Conservation (phyloP, 2,113 vertebrate genomes). For the Chamaea fasciata region DNA sequence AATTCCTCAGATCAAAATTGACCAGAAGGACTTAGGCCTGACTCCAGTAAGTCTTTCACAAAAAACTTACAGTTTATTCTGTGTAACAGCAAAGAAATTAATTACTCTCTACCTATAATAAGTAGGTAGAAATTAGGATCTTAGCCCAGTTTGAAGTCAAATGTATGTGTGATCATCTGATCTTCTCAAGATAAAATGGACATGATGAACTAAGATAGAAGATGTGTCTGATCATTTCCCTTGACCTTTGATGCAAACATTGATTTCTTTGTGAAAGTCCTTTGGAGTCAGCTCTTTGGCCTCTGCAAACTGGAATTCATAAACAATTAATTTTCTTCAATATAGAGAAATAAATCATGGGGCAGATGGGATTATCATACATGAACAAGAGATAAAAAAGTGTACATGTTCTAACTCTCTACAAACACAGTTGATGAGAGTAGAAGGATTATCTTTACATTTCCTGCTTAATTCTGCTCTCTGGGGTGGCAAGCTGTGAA, state of each 20-base stretch:
- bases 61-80: neutral
- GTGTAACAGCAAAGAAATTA: neutral
- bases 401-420: neutral
- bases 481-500: neutral
- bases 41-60: neutral
- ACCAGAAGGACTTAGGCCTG: neutral
- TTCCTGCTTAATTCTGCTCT: neutral
- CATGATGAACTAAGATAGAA: neutral
- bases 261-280: neutral
- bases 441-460: neutral
- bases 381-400: neutral
- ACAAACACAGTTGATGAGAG: neutral
- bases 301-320: neutral
- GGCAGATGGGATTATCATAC: neutral
- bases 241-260: neutral
- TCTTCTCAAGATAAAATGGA: neutral
- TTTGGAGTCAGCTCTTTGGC: neutral
- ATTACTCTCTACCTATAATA: neutral
- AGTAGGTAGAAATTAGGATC: neutral
- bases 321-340: neutral
- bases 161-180: neutral
- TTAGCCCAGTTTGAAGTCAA: neutral
- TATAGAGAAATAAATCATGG: neutral
- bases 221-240: neutral
- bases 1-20: neutral